Percentiles rank a stretch among this genome's conserved stretches.
Evolutionary conservation across 2,113 vertebrate genomes (phyloP).

Genomic region (Channa maculata): DNA sequence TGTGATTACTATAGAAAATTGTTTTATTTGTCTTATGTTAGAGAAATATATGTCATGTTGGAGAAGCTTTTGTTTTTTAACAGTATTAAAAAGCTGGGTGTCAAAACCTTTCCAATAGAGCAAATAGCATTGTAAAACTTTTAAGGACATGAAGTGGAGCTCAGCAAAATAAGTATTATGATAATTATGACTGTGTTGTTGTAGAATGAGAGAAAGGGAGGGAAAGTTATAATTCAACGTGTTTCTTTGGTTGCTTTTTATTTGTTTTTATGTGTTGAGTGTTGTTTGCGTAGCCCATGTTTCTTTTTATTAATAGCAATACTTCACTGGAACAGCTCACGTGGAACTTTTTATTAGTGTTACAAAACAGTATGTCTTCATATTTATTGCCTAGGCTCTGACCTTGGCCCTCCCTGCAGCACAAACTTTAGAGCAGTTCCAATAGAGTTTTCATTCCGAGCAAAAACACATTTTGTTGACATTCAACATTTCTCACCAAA

Average conservation of each 20-base stretch:
- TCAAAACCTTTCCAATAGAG: not conserved
- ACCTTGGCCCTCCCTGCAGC: not conserved
- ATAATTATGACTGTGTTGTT: not conserved
- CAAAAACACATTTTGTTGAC: conserved; percentile 1
- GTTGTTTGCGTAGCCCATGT: not conserved
- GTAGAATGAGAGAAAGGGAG: not conserved
- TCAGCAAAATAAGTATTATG: not conserved
- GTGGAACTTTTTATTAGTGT: not conserved
- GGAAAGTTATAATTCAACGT: not conserved
- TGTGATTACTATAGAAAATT: too few relatives aligned
- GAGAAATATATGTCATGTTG: not conserved
- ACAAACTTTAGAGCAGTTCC: not conserved
- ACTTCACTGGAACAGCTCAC: not conserved
- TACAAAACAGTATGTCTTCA: not conserved
- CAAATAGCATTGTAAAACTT: conserved; percentile 3
- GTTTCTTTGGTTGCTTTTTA: not conserved
- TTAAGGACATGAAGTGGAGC: not conserved
- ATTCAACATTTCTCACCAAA: not conserved
- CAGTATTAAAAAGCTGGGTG: not conserved
- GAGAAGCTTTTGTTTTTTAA: not conserved
- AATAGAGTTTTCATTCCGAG: not conserved
- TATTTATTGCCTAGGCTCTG: not conserved
- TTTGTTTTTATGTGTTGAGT: not conserved
- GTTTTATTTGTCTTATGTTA: too few relatives aligned
- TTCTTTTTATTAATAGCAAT: conserved; percentile 5